Evolutionary conservation across 2,797 vertebrate genomes (phyloP), one percentile per base, ranked within the genome.

Genomic region (Malurus splendens): DNA sequence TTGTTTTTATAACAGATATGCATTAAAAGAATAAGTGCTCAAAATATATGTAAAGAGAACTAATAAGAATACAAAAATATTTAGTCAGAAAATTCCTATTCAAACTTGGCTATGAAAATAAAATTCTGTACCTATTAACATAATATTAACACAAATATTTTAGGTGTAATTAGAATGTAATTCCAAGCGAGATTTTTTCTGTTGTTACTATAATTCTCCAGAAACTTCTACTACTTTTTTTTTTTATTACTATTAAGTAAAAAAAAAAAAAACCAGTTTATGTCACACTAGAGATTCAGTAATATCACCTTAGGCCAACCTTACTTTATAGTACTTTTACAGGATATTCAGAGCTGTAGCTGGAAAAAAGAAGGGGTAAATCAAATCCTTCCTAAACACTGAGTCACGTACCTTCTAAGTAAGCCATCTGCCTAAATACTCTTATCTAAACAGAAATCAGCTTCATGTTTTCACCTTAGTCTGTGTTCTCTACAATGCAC

Each of bases 381-480:
- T 75, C 52, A 94, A 77, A 75, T 45, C 38, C 41, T 96, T 95
- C 77, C 77, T 89, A 70, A 86, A 84, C 48, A 74, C 47, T 82
- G 89, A 94, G 60, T 94, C 92, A 94, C 27, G 90, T 14, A 81
- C 18, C 61, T 82, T 89, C 75, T 54, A 48, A 91, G 47, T 51
- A 92, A 92, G 47, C 87, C 87, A 93, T 72, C 80, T 90, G 50
- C 54, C 61, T 84, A 90, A 86, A 91, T 6, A 90, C 8, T 39
- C 24, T 60, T 83, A 93, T 93, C 77, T 92, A 90, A 96, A 73
- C n/a, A 76, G 87, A 88, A 86, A 89, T 76, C 52, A 83, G 74
- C 57, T 92, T 90, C 90, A 75, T 81, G 88, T 96, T 95, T 95
- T 81, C 50, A 93, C 86, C 79, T 60, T 86, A 84, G 54, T 28